A percentile compares a stretch with the other conserved stretches of the same genome.
These are phyloP conservation scores for Bombyx mandarina DNA, from an alignment of 1,140 invertebrate genomes.

Conservation along the genomic window DNA sequence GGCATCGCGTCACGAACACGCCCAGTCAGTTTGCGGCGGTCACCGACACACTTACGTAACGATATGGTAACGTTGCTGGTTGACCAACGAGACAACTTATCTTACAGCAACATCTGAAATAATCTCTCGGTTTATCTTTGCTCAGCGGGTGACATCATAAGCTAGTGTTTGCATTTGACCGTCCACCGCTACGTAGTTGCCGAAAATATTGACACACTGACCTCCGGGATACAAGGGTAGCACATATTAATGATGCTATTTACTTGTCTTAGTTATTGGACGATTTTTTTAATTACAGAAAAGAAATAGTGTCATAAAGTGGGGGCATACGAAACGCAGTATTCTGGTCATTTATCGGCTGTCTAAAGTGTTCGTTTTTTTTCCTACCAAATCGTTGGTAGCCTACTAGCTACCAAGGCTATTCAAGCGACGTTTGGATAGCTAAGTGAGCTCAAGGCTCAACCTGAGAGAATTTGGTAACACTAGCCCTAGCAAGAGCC, in stretches of 20 bases:
- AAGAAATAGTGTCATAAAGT: conserved; percentile 17
- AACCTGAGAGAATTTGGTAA: too few relatives aligned
- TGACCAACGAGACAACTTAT: conserved; percentile 7
- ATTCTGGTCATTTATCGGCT: too few relatives aligned
- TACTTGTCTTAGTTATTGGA: conserved; percentile 1
- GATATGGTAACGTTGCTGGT: background rate
- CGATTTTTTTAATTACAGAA: conserved; percentile 10
- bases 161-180: too few relatives aligned
- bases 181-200: too few relatives aligned
- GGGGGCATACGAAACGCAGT: background rate
- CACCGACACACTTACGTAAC: conserved; percentile 2
- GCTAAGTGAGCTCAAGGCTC: too few relatives aligned
- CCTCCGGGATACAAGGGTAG: conserved; percentile 3
- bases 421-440: too few relatives aligned
- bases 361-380: too few relatives aligned
- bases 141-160: conserved; percentile 1
- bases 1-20: conserved; percentile 2
- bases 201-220: conserved; percentile 3
- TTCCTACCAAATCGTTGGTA: too few relatives aligned
- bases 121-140: conserved; percentile 4
- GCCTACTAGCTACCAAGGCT: too few relatives aligned
- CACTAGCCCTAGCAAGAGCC: too few relatives aligned
- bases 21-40: background rate
- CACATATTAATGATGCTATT: conserved; percentile 8
- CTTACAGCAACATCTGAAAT: conserved; percentile 3